Evolutionary conservation across 2,113 vertebrate species (phyloP), one percentile per base, ranked within the genome.

Genomic region (Tiliqua scincoides): DNA sequence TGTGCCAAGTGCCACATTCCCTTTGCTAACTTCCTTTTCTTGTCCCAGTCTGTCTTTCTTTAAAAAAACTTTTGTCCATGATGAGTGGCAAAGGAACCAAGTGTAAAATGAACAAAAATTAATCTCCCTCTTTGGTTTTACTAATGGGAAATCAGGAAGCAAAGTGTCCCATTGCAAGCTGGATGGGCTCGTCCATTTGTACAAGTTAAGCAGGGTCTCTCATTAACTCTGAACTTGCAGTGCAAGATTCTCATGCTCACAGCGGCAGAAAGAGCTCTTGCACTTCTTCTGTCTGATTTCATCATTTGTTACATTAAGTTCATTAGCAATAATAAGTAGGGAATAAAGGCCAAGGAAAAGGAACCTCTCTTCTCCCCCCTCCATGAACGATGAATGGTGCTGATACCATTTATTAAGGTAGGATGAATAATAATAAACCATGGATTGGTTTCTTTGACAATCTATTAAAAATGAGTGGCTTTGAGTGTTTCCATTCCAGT

Each of bases 291-390:
- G 95, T 96, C 95, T 97, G 96, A 97, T 97, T 96, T 96, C 95
- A 97, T 98, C 97, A 97, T 96, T 98, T 97, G 96, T 95, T 95
- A 91, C 93, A 94, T 95, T 96, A 96, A 95, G 92, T 96, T 98
- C 96, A 97, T 98, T 97, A 97, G 95, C 92, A 93, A 94, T 95
- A 94, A 95, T 96, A 97, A 95, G 91, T 93, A 94, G 89, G 79
- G 90, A 96, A 95, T 95, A 95, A 94, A 96, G 92, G 90, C 92
- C 95, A 96, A 96, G 95, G 93, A 96, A 98, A 97, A 96, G 96
- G 94, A 97, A 96, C 93, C 92, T 48, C 43, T 8, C 92, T 88
- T 94, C 93, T 54, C 25, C 54, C 95, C 94, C 15, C 15, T 25
- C 71, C 96, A 96, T 96, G 95, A 97, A 93, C 95, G 89, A 95